phyloP scores from a whole-genome alignment of 2,113 vertebrate species.

The Zosterops hypoxanthus region DNA sequence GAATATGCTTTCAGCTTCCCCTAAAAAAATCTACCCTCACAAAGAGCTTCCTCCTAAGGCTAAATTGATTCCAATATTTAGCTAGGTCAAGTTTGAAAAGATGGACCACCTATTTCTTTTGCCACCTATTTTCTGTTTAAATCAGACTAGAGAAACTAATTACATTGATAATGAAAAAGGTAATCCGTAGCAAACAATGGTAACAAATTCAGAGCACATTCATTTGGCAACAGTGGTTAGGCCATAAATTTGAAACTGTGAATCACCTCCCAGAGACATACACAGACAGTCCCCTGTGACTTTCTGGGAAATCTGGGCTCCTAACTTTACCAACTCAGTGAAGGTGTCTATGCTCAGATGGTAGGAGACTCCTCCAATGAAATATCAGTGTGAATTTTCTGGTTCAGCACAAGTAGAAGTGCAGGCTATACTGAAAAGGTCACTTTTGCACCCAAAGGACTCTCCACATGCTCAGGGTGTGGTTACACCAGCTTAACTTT shows the following conservation, averaged over 20 bases:
- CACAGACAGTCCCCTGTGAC: background rate
- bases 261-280: background rate
- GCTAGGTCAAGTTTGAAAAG: background rate
- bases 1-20: background rate
- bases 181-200: background rate
- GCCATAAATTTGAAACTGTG: background rate
- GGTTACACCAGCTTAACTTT: background rate
- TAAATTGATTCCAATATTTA: background rate
- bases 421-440: background rate
- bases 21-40: background rate
- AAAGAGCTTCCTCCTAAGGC: background rate
- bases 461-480: background rate
- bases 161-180: background rate
- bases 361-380: background rate
- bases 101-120: background rate
- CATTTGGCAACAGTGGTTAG: background rate
- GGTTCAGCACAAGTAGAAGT: background rate
- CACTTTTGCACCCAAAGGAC: background rate
- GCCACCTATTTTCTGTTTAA: background rate
- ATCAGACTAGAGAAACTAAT: background rate
- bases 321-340: background rate
- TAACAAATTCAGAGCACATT: background rate
- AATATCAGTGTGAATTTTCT: background rate
- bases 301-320: background rate
- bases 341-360: background rate